Base-by-base conservation (phyloP, 2,113 vertebrate species). In the Circaetus cinerascens region DNA sequence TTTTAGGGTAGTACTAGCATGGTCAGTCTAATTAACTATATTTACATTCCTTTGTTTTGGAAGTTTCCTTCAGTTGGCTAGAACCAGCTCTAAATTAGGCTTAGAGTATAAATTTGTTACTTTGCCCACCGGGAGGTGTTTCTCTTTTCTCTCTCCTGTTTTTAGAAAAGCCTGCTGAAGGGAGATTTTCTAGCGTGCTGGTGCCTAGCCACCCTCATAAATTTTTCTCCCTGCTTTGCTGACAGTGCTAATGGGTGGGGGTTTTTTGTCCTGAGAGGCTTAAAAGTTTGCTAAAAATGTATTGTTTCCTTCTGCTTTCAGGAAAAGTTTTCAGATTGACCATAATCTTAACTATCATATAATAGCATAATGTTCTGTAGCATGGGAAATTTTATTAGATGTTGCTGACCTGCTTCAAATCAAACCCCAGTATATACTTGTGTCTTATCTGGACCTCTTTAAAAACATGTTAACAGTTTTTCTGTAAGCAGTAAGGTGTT, bases 1-100 rank as follows among this genome's bases (percentile, higher is more conserved):
- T 1, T 63, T 86, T 18, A 69, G 25, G 48, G 15, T 41, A 40
- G 57, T 45, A 26, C 27, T 62, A 43, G 19, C 23, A 14, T 17
- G 75, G n/a, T 56, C 26, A 25, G 26, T 93, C 23, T 79, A 53
- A 67, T 1, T 78, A 38, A 18, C 32, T 51, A 2, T 85, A 40
- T 78, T 89, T 84, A 36, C 23, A 43, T 64, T 89, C 15, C 16
- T 82, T 92, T 92, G 20, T 46, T 87, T 86, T 90, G 40, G 23
- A 63, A 72, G 12, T 30, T 79, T 51, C 18, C 22, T 69, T 90
- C 50, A 66, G 0, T 19, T 75, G 74, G 5, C 32, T 71, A 81
- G 60, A 94, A 51, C 9, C 0, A 3, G 10, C 26, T 90, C 29
- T 60, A 34, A 90, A 60, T 88, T 67, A 72, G 32, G 29, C 26